A percentile compares a stretch with the other conserved stretches of the same genome.
Evolutionary conservation across 1,140 invertebrate genomes (phyloP).

Genomic region (Hetaerina americana): DNA sequence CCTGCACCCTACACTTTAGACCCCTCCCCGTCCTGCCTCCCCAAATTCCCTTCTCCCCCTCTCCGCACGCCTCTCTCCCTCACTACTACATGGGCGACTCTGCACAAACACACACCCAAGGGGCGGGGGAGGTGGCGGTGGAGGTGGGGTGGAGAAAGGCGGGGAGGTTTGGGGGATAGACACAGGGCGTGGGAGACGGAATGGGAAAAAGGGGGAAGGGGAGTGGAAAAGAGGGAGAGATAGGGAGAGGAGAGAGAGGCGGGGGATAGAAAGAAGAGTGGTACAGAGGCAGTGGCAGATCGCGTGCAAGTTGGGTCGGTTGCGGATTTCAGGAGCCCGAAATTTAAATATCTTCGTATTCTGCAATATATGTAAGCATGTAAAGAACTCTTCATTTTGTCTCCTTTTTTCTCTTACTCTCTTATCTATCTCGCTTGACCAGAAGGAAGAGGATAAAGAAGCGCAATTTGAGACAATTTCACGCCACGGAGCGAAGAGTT

Average conservation of each 20-base stretch:
- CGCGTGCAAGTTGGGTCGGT: neutral
- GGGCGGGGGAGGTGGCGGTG: neutral
- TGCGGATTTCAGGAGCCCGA: neutral
- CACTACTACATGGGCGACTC: neutral
- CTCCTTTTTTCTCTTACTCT: no score
- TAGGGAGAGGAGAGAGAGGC: neutral
- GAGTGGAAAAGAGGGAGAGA: neutral
- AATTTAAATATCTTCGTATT: neutral
- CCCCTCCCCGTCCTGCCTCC: slow-evolving; percentile 9
- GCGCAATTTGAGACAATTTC: no score
- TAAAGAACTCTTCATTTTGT: no score
- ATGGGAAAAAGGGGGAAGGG: neutral
- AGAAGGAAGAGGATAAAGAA: no score
- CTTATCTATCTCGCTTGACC: no score
- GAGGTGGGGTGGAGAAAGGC: neutral
- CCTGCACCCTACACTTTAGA: neutral
- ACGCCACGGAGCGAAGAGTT: no score
- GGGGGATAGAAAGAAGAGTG: neutral
- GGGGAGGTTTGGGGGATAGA: neutral
- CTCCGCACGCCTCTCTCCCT: slow-evolving; percentile 12
- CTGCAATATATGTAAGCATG: no score
- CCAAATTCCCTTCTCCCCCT: slow-evolving; percentile 9
- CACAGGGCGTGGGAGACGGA: neutral
- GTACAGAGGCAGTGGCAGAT: neutral
- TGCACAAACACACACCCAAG: neutral